These are phyloP conservation scores for Melanotaenia boesemani DNA, from an alignment of 2,797 vertebrate species.

Conservation along the genomic window DNA sequence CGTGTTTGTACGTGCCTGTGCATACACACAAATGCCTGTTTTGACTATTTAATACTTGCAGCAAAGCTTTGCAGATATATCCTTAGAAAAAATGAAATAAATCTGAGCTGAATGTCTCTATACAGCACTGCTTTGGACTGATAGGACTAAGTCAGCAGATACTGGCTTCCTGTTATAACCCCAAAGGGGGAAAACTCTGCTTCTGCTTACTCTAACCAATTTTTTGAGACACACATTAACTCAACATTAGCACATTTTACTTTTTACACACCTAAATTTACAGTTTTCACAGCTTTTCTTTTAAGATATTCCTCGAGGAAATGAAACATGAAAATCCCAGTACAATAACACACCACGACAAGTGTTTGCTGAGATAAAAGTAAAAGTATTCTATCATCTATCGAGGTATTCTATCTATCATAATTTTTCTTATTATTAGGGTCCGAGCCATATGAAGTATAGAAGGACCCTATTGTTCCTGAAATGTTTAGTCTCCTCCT, in stretches of 20 bases:
- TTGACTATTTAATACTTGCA: conserved; percentile 38
- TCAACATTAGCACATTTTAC: background rate
- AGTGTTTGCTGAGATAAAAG: background rate
- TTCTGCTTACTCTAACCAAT: conserved; percentile 9
- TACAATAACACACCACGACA: background rate
- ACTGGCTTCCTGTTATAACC: conserved; percentile 33
- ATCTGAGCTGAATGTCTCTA: conserved; percentile 24
- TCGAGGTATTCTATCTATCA: background rate
- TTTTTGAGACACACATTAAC: background rate
- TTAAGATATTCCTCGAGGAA: background rate
- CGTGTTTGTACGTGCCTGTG: conserved; percentile 20
- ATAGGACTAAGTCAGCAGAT: conserved; percentile 47
- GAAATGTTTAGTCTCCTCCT: no score
- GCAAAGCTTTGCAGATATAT: conserved; percentile 41
- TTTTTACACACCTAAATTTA: background rate
- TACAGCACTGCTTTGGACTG: conserved; percentile 42
- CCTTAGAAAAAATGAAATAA: conserved; percentile 13
- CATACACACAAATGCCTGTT: conserved; percentile 24
- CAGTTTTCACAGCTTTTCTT: background rate
- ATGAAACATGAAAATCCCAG: background rate
- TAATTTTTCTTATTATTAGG: no score
- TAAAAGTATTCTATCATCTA: background rate
- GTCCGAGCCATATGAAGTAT: no score
- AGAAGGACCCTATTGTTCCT: no score
- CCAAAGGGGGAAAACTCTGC: conserved; percentile 13